phyloP scores from a whole-genome alignment of 2,888 invertebrate genomes.

The Apotomis betuletana region DNA sequence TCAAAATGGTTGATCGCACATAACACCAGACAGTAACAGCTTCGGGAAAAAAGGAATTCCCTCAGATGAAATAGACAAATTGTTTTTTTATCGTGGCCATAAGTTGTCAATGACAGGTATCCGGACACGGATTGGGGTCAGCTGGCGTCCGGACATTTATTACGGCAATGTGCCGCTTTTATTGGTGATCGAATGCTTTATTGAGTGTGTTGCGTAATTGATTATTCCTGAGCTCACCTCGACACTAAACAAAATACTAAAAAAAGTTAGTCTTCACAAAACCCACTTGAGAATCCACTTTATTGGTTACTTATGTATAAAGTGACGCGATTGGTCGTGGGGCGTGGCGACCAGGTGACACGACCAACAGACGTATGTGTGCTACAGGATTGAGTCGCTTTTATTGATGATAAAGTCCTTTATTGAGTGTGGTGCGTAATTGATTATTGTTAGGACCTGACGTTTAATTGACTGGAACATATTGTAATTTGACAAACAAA shows the following conservation, averaged over 20 bases:
- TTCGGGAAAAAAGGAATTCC: neutral
- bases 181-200: constrained; percentile 15
- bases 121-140: constrained; percentile 18
- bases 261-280: too few relatives aligned
- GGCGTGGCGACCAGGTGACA: too few relatives aligned
- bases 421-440: neutral
- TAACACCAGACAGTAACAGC: too few relatives aligned
- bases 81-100: constrained; percentile 3
- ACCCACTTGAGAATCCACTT: too few relatives aligned
- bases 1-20: too few relatives aligned
- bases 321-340: too few relatives aligned
- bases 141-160: constrained; percentile 14
- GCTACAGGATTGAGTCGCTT: constrained; percentile 1
- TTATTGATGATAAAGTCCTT: constrained; percentile 19
- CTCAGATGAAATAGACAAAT: constrained; percentile 15
- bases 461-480: too few relatives aligned
- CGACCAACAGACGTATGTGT: too few relatives aligned
- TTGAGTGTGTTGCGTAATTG: neutral
- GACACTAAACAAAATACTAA: too few relatives aligned
- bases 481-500: too few relatives aligned
- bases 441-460: neutral
- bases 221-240: neutral
- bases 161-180: constrained; percentile 12
- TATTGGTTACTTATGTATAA: too few relatives aligned
- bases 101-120: constrained; percentile 22